Percentiles rank a stretch among this genome's conserved stretches.
These are phyloP conservation scores for Lutjanus campechanus DNA, from an alignment of 2,797 vertebrate species.

Conservation along the genomic window DNA sequence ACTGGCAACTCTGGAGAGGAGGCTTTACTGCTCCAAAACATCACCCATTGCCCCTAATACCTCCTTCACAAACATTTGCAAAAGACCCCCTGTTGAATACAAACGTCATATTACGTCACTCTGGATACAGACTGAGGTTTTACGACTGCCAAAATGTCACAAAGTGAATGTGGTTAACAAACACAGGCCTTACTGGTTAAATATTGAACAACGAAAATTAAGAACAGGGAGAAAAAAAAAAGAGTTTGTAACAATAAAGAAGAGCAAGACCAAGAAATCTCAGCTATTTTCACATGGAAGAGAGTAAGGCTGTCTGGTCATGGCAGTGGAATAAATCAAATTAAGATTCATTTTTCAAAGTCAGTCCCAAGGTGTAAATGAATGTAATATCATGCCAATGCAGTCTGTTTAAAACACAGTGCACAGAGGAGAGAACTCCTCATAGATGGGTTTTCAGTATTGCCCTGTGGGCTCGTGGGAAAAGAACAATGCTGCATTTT, in stretches of 20 bases:
- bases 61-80: constrained; percentile 62
- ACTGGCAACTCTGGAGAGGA: constrained; percentile 66
- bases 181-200: constrained; percentile 28
- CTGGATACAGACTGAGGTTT: constrained; percentile 51
- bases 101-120: constrained; percentile 59
- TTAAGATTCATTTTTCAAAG: constrained; percentile 70
- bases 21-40: constrained; percentile 69
- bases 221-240: constrained; percentile 9
- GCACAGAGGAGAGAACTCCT: constrained; percentile 40
- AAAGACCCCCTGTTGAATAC: constrained; percentile 52
- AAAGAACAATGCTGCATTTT: constrained; percentile 44
- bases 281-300: constrained; percentile 42
- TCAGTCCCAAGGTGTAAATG: constrained; percentile 63
- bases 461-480: constrained; percentile 28
- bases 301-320: constrained; percentile 45
- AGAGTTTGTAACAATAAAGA: neutral
- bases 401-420: constrained; percentile 59
- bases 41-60: constrained; percentile 71
- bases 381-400: constrained; percentile 48
- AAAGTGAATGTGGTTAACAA: constrained; percentile 50
- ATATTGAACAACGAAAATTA: constrained; percentile 42
- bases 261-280: constrained; percentile 19
- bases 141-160: constrained; percentile 58
- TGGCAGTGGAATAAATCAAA: constrained; percentile 66
- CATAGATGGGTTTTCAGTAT: constrained; percentile 29